phyloP scores from a whole-genome alignment of 2,113 vertebrate species.

The Amblyornis subalaris region DNA sequence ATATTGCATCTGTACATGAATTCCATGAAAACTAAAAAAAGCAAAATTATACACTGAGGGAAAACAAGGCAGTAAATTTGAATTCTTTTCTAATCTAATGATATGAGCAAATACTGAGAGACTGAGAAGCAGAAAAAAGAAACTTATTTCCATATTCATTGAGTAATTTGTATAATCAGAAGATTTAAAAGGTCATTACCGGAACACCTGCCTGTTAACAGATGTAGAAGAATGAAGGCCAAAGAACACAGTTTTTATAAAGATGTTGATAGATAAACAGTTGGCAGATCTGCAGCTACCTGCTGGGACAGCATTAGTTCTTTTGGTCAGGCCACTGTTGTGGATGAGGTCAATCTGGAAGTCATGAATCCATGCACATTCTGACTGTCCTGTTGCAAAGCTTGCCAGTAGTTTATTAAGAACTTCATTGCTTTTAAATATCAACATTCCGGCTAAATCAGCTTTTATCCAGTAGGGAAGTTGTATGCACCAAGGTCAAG shows the following conservation, averaged over 20 bases:
- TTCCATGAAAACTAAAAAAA: neutral
- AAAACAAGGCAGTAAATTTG: neutral
- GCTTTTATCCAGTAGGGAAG: neutral
- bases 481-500: neutral
- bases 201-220: slow-evolving; percentile 59
- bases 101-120: neutral
- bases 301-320: neutral
- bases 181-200: slow-evolving; percentile 59
- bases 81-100: neutral
- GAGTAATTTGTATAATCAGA: slow-evolving; percentile 54
- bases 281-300: slow-evolving; percentile 24
- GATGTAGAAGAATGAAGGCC: slow-evolving; percentile 45
- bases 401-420: neutral
- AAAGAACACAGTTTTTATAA: slow-evolving; percentile 18
- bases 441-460: neutral
- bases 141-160: slow-evolving; percentile 49
- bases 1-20: neutral
- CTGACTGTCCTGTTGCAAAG: neutral
- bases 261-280: slow-evolving; percentile 8
- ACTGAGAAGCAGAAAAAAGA: neutral
- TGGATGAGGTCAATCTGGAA: neutral
- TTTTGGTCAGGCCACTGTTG: neutral
- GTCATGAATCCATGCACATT: neutral
- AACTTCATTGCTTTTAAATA: neutral
- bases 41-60: neutral